Evolutionary conservation across 1,140 invertebrate genomes (phyloP).

Genomic region (Plodia interpunctella): DNA sequence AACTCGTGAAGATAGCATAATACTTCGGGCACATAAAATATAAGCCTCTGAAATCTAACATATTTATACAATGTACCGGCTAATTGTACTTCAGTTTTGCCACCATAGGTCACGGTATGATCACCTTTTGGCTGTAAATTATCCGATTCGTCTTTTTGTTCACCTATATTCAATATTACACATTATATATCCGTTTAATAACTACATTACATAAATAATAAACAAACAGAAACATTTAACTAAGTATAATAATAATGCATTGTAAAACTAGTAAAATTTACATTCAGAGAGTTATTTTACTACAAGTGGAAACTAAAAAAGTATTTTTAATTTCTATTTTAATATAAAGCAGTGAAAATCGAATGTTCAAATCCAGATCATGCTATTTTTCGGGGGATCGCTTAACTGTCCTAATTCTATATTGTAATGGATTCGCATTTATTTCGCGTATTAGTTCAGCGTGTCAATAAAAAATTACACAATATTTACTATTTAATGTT

Average conservation of each 20-base stretch:
- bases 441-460: too few species aligned
- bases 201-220: constrained; percentile 48
- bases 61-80: constrained; percentile 22
- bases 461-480: too few species aligned
- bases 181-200: constrained; percentile 38
- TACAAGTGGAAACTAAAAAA: not conserved
- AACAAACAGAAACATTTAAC: constrained; percentile 32
- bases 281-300: not conserved
- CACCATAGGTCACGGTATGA: constrained; percentile 17
- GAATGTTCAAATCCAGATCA: too few species aligned
- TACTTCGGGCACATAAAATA: constrained; percentile 8
- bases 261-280: constrained; percentile 14
- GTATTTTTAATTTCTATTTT: too few species aligned
- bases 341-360: too few species aligned
- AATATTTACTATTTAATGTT: too few species aligned
- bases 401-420: too few species aligned
- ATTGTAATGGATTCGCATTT: too few species aligned
- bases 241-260: constrained; percentile 29
- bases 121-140: constrained; percentile 35
- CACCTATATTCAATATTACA: constrained; percentile 36
- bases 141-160: constrained; percentile 30
- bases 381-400: too few species aligned
- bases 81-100: constrained; percentile 29
- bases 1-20: constrained; percentile 20
- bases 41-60: constrained; percentile 27